phyloP scores from a whole-genome alignment of 2,113 vertebrate genomes.

The Polypterus senegalus region DNA sequence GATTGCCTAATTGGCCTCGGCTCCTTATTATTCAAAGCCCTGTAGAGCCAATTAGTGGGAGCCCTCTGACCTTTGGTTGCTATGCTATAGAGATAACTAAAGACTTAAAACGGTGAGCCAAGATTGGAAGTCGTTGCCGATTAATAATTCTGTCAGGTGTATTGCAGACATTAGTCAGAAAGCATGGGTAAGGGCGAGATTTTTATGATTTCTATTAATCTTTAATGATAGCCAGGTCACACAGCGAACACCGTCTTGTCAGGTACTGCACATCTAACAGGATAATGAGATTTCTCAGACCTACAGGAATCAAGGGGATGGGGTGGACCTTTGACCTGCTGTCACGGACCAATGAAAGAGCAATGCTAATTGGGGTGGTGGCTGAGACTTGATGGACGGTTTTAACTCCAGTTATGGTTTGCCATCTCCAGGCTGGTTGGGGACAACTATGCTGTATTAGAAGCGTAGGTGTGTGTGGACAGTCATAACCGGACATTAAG shows the following conservation, averaged over 20 bases:
- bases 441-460: background rate
- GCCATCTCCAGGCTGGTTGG: constrained; percentile 28
- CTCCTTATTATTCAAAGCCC: constrained; percentile 55
- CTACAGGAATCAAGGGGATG: constrained; percentile 36
- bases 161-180: constrained; percentile 76
- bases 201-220: constrained; percentile 78
- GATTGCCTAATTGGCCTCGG: constrained; percentile 58
- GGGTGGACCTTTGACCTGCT: constrained; percentile 36
- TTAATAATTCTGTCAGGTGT: constrained; percentile 80
- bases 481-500: no score
- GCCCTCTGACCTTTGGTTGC: constrained; percentile 52
- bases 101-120: constrained; percentile 45
- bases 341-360: constrained; percentile 33
- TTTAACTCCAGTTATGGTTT: constrained; percentile 49
- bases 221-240: constrained; percentile 76
- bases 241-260: constrained; percentile 77
- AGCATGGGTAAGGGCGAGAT: constrained; percentile 60
- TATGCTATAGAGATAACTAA: constrained; percentile 40
- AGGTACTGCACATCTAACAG: constrained; percentile 86
- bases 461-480: background rate
- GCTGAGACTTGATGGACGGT: constrained; percentile 45
- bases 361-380: constrained; percentile 46
- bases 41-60: constrained; percentile 62
- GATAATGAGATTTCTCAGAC: constrained; percentile 76
- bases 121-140: constrained; percentile 69